phyloP scores from a whole-genome alignment of 2,113 vertebrate species.

The Ardeotis arabs region DNA sequence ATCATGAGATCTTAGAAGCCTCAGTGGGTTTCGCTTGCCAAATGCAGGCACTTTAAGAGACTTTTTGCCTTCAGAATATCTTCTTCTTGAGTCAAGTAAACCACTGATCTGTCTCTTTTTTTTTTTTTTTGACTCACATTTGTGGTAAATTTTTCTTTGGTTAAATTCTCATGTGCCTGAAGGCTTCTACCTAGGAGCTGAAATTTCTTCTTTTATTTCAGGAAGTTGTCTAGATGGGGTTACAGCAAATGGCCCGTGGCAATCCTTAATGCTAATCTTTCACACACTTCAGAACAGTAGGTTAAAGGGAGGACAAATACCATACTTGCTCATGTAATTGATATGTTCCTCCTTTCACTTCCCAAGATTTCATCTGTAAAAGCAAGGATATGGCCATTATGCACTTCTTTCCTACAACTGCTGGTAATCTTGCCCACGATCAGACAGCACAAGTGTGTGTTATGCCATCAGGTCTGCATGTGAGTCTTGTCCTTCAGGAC shows the following conservation, averaged over 20 bases:
- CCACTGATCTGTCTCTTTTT: not conserved
- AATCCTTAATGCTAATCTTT: constrained; percentile 16
- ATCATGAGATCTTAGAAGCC: not conserved
- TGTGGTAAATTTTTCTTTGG: not conserved
- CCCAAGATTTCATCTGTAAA: not conserved
- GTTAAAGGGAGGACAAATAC: constrained; percentile 34
- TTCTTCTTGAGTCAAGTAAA: not conserved
- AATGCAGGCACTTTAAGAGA: not conserved
- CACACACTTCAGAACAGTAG: not conserved
- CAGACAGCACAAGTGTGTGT: not conserved
- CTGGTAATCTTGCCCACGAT: not conserved
- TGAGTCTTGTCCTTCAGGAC: no score
- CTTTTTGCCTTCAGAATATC: not conserved
- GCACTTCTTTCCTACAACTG: not conserved
- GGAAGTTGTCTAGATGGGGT: constrained; percentile 3
- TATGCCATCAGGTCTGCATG: not conserved
- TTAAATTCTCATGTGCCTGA: not conserved
- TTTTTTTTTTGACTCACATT: not conserved
- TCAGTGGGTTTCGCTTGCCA: rapidly evolving
- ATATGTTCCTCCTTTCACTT: not conserved
- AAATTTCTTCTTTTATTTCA: constrained; percentile 3
- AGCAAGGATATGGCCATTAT: not conserved
- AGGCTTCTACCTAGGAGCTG: not conserved
- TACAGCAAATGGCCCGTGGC: constrained; percentile 5
- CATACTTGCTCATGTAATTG: not conserved